These are phyloP conservation scores for Pseudachorutes palmiensis DNA, from an alignment of 1,140 invertebrate genomes.

Conservation along the genomic window DNA sequence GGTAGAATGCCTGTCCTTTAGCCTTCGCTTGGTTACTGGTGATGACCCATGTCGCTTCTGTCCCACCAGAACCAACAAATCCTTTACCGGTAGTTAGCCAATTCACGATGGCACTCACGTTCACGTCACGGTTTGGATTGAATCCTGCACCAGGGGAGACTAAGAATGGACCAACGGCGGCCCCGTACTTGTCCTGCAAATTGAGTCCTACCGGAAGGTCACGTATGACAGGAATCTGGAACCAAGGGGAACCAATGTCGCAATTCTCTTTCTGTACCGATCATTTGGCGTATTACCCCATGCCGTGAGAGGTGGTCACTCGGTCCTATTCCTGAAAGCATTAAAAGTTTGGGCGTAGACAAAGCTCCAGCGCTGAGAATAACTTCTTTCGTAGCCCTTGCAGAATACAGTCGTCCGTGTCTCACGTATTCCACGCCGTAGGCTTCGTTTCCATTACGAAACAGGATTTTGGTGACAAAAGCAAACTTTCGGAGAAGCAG, in stretches of 20 bases:
- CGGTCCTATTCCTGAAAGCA: conserved; percentile 33
- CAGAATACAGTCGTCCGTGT: conserved; percentile 21
- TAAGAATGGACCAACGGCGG: conserved; percentile 29
- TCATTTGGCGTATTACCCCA: too few species aligned
- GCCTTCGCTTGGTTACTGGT: background rate
- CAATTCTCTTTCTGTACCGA: too few species aligned
- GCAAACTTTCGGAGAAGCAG: conserved; percentile 31
- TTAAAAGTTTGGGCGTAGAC: conserved; percentile 26
- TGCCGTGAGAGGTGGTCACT: conserved; percentile 23
- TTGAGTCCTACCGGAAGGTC: conserved; percentile 31
- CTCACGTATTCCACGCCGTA: conserved; percentile 29
- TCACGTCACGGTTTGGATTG: conserved; percentile 20
- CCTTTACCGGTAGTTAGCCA: conserved; percentile 21
- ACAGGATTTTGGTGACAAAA: conserved; percentile 23
- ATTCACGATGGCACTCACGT: conserved; percentile 1
- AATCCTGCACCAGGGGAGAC: conserved; percentile 26
- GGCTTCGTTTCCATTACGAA: conserved; percentile 25
- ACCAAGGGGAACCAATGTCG: too few species aligned
- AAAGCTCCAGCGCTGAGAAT: conserved; percentile 33
- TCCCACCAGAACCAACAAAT: conserved; percentile 5
- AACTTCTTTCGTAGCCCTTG: conserved; percentile 28
- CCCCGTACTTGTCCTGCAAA: conserved; percentile 34
- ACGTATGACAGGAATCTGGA: conserved; percentile 15
- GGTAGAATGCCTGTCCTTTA: background rate
- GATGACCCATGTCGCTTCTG: background rate